A percentile compares a stretch with the other conserved stretches of the same genome.
These are phyloP conservation scores for Bubo bubo DNA, from an alignment of 2,113 vertebrate species.

Conservation along the genomic window DNA sequence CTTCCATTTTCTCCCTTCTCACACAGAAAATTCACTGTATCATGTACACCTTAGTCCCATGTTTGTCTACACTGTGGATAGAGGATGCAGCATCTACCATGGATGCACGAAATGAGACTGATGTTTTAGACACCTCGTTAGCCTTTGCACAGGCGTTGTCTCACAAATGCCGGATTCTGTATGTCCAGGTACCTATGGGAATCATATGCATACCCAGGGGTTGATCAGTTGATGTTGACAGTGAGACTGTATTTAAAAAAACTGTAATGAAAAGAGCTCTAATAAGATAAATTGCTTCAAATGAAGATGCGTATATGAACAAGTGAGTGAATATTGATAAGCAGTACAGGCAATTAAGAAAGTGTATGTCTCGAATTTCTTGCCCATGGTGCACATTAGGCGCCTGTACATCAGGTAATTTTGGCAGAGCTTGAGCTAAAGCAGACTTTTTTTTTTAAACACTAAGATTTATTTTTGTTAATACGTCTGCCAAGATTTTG, in stretches of 20 bases:
- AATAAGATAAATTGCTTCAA: background rate
- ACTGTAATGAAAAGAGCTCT: background rate
- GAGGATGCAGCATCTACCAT: background rate
- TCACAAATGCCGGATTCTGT: background rate
- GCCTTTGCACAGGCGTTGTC: background rate
- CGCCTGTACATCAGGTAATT: background rate
- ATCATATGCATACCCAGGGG: background rate
- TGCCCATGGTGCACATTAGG: background rate
- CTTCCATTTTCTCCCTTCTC: background rate
- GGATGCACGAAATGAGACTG: background rate
- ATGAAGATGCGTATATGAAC: background rate
- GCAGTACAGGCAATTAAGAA: background rate
- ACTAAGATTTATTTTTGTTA: background rate
- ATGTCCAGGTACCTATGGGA: background rate
- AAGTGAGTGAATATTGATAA: background rate
- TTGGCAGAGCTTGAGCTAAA: background rate
- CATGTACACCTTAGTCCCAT: rapidly evolving
- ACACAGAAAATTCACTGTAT: background rate
- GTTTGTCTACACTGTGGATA: background rate
- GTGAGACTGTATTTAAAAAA: background rate
- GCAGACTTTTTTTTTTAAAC: background rate
- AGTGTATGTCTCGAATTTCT: background rate
- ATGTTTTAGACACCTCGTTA: background rate
- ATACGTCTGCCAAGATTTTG: background rate
- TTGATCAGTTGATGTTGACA: background rate